Evolutionary conservation across 1,140 invertebrate species (phyloP).

Genomic region (Drosophila kanapiae): DNA sequence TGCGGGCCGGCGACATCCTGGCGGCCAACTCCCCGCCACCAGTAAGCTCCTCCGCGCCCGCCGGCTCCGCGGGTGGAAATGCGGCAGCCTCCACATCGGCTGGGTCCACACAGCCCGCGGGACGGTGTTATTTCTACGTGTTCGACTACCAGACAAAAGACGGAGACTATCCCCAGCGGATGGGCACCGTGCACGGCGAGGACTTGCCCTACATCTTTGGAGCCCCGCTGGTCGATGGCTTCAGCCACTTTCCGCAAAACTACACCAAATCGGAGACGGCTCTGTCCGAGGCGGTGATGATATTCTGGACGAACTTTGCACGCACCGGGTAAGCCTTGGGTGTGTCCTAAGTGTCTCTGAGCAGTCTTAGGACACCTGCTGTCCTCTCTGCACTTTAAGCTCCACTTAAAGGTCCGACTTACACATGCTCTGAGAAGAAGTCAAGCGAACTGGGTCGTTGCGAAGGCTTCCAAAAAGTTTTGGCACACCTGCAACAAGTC

Average conservation of each 20-base stretch:
- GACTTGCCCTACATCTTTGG: constrained; percentile 96
- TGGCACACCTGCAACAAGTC: neutral
- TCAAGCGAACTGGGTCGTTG: neutral
- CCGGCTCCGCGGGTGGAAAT: constrained; percentile 39
- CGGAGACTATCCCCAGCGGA: constrained; percentile 94
- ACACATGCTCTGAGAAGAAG: constrained; percentile 23
- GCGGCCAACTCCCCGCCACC: constrained; percentile 86
- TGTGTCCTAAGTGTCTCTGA: constrained; percentile 26
- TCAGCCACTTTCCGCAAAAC: constrained; percentile 94
- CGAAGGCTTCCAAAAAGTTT: neutral
- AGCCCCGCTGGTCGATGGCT: constrained; percentile 91
- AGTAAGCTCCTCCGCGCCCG: constrained; percentile 75
- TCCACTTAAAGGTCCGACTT: constrained; percentile 28
- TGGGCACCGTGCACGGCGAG: constrained; percentile 96
- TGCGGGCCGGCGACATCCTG: constrained; percentile 93
- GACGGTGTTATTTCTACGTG: constrained; percentile 95
- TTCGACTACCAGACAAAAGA: constrained; percentile 97
- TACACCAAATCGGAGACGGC: constrained; percentile 96
- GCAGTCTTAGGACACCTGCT: constrained; percentile 54
- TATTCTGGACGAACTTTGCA: constrained; percentile 98
- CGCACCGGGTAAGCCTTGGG: constrained; percentile 93
- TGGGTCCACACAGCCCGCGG: constrained; percentile 86
- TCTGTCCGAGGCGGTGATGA: constrained; percentile 96
- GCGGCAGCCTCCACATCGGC: constrained; percentile 72
- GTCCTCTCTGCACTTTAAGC: constrained; percentile 33